Percentiles rank a stretch among this genome's conserved stretches.
Evolutionary conservation across 2,888 invertebrate species (phyloP).

Genomic region (Petrolisthes manimaculis): DNA sequence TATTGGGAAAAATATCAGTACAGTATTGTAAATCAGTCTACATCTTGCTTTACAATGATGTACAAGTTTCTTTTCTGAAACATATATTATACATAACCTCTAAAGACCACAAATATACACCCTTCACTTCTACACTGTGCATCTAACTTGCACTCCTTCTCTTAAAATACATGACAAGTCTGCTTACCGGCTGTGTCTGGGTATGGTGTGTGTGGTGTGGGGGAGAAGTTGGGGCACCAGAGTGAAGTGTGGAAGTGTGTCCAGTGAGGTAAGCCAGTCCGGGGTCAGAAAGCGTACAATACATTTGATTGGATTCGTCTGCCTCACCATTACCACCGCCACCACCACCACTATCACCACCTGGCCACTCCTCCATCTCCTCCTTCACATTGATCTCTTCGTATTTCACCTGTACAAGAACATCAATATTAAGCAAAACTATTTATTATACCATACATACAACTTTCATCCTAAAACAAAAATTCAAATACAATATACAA

Average conservation of each 20-base stretch:
- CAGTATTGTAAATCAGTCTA: neutral
- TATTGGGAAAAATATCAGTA: neutral
- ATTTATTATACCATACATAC: no score
- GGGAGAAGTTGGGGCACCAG: neutral
- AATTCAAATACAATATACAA: no score
- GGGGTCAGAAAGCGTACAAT: constrained; percentile 16
- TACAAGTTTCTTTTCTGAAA: no score
- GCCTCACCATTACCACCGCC: neutral
- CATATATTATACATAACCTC: no score
- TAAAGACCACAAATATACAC: no score
- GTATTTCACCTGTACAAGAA: constrained; percentile 3
- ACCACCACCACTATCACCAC: neutral
- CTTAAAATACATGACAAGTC: neutral
- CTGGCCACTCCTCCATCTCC: constrained; percentile 8
- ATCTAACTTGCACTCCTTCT: no score
- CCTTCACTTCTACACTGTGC: no score
- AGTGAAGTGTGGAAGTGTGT: constrained; percentile 6
- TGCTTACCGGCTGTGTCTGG: neutral
- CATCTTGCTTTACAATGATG: no score
- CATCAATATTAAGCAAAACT: no score
- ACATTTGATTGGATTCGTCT: neutral
- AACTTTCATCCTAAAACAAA: no score
- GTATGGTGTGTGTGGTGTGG: neutral
- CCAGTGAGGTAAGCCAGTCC: constrained; percentile 32
- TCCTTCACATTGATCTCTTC: constrained; percentile 22